Evolutionary conservation across 1,140 invertebrate genomes (phyloP), one percentile per base, ranked within the genome.

Genomic region (Melanaphis sacchari): DNA sequence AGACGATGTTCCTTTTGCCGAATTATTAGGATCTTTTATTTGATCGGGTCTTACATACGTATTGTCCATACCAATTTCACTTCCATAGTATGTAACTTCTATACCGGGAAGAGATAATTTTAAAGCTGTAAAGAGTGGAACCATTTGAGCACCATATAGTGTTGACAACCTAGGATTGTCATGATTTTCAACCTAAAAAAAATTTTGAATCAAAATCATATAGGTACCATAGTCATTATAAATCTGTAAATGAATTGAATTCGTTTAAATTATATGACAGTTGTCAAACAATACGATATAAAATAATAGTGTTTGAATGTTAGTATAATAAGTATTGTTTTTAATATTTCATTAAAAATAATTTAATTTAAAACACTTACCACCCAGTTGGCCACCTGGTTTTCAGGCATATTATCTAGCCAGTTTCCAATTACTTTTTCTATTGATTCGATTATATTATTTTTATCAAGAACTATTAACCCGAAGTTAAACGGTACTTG

Each of bases 11-110:
- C 0, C 94, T 90, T 36, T 7, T 95, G 96, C 24, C n/a, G 66
- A 46, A 31, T 94, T 94, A 7, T 95, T 94, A 0, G 96, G 96
- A 94, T 96, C 96, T 7, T 95, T 87, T 0, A 95, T 95, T 94
- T 96, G 95, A 91, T 96, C 95, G 95, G 95, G 96, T 93, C 95
- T 95, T 1, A 97, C 95, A 76, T 94, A 95, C 0, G 95, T 95
- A 95, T 98, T 96, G 3, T 96, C 95, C 97, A 98, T 98, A 3
- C 97, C 97, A 93, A 97, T 96, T 94, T 98, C 97, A 94, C 97
- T 97, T 4, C 97, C 98, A 95, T 98, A 97, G 94, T 98, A 98
- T 92, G 96, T 96, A 1, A 98, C 96, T 1, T 96, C 96, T 21
- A 97, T 96, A 1, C 97, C 98, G 22, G 97, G 97, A 36, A 98